These are phyloP conservation scores for Semicossyphus pulcher DNA, from an alignment of 2,113 vertebrate genomes.

Conservation along the genomic window DNA sequence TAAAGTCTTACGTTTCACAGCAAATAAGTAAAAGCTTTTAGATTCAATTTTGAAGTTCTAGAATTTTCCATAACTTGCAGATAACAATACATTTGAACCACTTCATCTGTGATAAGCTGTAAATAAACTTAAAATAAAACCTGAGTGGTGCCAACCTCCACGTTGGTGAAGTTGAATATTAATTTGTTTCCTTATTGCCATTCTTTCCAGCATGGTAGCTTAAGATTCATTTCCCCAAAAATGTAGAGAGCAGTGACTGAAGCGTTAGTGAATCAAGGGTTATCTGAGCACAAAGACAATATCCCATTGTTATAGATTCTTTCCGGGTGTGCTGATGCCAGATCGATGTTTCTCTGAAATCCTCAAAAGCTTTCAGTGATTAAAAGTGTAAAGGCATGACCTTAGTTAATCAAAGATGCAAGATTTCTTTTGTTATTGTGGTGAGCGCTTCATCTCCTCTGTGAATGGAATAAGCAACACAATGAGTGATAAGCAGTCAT, in stretches of 20 bases:
- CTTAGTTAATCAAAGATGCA: neutral
- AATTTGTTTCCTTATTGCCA: conserved; percentile 14
- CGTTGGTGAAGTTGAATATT: neutral
- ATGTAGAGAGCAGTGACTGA: neutral
- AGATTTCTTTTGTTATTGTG: neutral
- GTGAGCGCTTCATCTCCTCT: neutral
- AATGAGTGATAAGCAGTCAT: neutral
- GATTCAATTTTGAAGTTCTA: neutral
- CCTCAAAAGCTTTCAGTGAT: neutral
- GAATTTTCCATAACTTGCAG: neutral
- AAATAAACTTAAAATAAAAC: neutral
- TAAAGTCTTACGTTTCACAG: neutral
- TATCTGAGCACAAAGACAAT: neutral
- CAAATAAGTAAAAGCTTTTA: neutral
- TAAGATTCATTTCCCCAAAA: conserved; percentile 16
- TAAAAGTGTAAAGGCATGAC: neutral
- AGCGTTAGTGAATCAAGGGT: neutral
- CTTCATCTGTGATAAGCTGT: too few relatives aligned
- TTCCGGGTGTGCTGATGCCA: neutral
- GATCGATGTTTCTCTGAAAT: neutral
- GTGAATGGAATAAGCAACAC: neutral
- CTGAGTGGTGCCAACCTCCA: neutral
- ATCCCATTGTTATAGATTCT: neutral
- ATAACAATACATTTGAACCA: neutral
- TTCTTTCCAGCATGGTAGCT: neutral